Base-by-base conservation (phyloP, 1,140 invertebrate genomes). In the Drosophila athabasca region DNA sequence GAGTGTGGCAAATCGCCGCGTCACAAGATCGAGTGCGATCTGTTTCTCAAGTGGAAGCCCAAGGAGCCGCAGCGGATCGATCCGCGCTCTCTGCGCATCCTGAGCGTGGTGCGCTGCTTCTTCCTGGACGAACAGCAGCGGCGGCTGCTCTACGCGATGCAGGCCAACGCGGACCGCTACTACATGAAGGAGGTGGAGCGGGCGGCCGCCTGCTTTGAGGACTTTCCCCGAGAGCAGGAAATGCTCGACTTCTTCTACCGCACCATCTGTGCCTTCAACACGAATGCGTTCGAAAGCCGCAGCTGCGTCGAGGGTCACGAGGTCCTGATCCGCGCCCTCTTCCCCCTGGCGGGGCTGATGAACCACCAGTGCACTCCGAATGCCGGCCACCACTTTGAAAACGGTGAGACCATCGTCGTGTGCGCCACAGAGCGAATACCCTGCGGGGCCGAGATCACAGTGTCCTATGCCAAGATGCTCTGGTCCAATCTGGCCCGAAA, bases 321-420 rank as follows among this genome's bases (percentile, higher is more conserved):
- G 58, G 92, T 93, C 29, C 94, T 93, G 76, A 90, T 95, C 31
- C 93, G 95, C 66, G 96, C 95, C 2, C 91, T 97, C 4, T 97
- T 95, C 91, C 95, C 96, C 3, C 90, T 96, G 17, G 94, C 95
- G 1, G 94, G 95, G 13, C 91, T 97, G 31, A 93, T 96, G 85
- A 96, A 96, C 91, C 96, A 97, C 80, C 93, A 92, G 35, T 97
- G 96, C 79, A 92, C 93, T 8, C 95, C 96, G 2, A 97, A 97
- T 83, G 95, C 95, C 0, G 93, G 93, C 17, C 95, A 96, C 65
- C 92, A 93, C 44, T 96, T 95, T 65, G 94, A 94, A 68, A 79
- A 91, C 4, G 85, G 93, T 6, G 93, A 93, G 17, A 92, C 93
- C 31, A 94, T 97, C 91, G 92, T 93, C 13, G 93, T 95, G 0